These are phyloP conservation scores for Drosophila setosimentum DNA, from an alignment of 2,888 invertebrate species.

Conservation along the genomic window DNA sequence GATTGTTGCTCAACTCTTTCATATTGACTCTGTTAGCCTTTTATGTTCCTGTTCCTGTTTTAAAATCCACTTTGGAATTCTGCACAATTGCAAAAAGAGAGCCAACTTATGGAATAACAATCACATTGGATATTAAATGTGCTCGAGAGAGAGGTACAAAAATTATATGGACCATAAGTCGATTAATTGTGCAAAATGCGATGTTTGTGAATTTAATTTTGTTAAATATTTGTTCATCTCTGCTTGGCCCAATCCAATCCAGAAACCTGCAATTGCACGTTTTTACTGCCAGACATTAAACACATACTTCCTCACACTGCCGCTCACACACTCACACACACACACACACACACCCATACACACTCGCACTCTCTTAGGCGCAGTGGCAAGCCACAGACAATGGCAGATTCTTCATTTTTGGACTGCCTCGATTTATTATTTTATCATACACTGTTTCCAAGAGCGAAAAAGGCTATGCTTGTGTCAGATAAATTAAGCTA, in stretches of 20 bases:
- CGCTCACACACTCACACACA: background rate
- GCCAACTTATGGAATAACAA: background rate
- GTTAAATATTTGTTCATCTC: background rate
- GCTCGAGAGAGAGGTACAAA: background rate
- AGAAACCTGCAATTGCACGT: background rate
- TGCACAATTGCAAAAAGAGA: conserved; percentile 2
- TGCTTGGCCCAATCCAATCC: background rate
- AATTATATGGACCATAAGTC: background rate
- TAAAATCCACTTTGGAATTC: conserved; percentile 44
- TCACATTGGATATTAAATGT: background rate
- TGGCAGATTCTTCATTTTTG: conserved; percentile 27
- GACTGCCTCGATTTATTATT: conserved; percentile 41
- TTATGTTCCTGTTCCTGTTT: background rate
- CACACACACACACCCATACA: background rate
- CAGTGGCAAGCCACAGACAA: conserved; percentile 40
- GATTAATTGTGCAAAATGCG: background rate
- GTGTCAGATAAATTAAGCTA: too few species aligned
- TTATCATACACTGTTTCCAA: conserved; percentile 4
- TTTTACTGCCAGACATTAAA: conserved; percentile 26
- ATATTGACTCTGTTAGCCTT: background rate
- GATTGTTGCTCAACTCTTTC: conserved; percentile 22
- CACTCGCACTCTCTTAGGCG: conserved; percentile 5
- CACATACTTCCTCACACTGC: conserved; percentile 11
- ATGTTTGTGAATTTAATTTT: background rate
- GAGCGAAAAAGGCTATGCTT: background rate